These are phyloP conservation scores for Hydrozoanthus gracilis DNA, from an alignment of 92 coral and sea anemone species.

Conservation along the genomic window DNA sequence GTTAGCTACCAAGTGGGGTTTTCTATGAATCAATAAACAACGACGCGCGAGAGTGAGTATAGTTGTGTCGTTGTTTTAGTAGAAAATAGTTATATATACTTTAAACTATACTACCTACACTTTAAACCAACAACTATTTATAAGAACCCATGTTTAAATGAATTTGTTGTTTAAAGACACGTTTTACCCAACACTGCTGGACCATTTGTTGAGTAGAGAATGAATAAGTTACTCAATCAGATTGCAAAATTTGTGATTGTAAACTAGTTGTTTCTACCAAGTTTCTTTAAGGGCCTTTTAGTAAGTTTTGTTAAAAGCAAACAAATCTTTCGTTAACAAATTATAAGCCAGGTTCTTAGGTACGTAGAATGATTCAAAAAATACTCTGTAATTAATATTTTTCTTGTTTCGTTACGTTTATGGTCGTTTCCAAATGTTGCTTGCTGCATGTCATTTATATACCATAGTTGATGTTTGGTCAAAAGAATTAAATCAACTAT, in stretches of 20 bases:
- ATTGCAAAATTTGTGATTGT: too few relatives aligned
- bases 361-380: not conserved
- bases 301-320: not conserved
- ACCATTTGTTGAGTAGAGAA: not conserved
- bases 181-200: not conserved
- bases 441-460: too few relatives aligned
- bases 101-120: too few relatives aligned
- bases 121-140: too few relatives aligned
- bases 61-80: too few relatives aligned
- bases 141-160: too few relatives aligned
- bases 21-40: too few relatives aligned
- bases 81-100: too few relatives aligned
- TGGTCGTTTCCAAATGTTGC: too few relatives aligned
- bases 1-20: too few relatives aligned
- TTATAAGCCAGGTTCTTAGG: not conserved
- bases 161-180: too few relatives aligned
- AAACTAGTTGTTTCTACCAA: not conserved
- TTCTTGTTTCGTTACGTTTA: not conserved
- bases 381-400: not conserved
- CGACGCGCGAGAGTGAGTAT: too few relatives aligned
- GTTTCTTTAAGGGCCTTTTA: not conserved
- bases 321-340: not conserved
- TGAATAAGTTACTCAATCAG: not conserved
- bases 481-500: not conserved
- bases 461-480: not conserved